Percentiles rank a stretch among this genome's conserved stretches.
Evolutionary conservation across 2,113 vertebrate genomes (phyloP).

Genomic region (Amblyopsis rosae): DNA sequence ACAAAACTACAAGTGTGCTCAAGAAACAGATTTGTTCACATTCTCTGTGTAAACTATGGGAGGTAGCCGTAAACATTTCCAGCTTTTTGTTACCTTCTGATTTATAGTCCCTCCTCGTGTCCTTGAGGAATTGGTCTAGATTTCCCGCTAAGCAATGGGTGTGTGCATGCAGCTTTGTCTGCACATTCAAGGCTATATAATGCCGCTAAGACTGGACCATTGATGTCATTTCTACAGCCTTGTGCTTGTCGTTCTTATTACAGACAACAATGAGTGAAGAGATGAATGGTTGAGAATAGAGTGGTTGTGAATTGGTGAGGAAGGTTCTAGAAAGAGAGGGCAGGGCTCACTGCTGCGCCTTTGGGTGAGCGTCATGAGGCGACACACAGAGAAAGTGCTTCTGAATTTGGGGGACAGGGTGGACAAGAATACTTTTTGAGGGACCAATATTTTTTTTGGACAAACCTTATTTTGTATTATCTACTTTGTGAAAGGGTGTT

Average conservation of each 20-base stretch:
- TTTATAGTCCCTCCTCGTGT: conserved; percentile 56
- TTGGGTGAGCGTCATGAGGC: too few relatives aligned
- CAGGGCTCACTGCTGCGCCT: background rate
- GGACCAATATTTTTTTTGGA: too few relatives aligned
- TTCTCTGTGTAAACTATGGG: conserved; percentile 50
- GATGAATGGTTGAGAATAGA: conserved; percentile 26
- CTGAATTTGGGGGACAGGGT: too few relatives aligned
- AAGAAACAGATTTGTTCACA: conserved; percentile 15
- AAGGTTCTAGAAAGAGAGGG: background rate
- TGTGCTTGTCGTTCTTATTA: conserved; percentile 54
- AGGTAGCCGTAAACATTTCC: conserved; percentile 63
- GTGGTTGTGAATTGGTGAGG: conserved; percentile 20
- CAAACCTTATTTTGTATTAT: too few relatives aligned
- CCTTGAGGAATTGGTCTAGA: conserved; percentile 50
- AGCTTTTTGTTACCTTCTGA: conserved; percentile 71
- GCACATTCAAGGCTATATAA: conserved; percentile 14
- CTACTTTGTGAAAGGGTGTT: too few relatives aligned
- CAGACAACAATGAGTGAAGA: conserved; percentile 42
- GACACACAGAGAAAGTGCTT: too few relatives aligned
- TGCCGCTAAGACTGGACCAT: conserved; percentile 32
- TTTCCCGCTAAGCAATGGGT: conserved; percentile 52
- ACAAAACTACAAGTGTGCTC: conserved; percentile 8
- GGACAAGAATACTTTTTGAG: too few relatives aligned
- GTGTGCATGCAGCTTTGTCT: conserved; percentile 9
- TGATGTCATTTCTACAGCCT: conserved; percentile 36